A percentile compares a stretch with the other conserved stretches of the same genome.
phyloP scores from a whole-genome alignment of 2,797 vertebrate species.

The Spheniscus humboldti region DNA sequence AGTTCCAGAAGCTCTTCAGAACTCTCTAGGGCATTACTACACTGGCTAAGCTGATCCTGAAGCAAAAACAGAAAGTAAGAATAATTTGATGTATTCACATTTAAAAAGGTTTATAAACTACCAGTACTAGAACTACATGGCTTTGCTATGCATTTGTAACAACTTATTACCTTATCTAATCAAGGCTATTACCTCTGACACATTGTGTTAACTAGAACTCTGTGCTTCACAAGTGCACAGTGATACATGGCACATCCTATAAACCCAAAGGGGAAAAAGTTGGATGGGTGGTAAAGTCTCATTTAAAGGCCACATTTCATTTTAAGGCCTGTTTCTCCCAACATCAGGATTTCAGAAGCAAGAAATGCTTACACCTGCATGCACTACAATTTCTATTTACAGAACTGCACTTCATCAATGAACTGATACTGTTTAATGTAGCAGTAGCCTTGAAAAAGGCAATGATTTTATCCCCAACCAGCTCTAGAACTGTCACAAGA shows the following conservation, averaged over 20 bases:
- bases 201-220: neutral
- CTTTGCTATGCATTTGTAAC: neutral
- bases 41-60: constrained; percentile 83
- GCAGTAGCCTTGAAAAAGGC: neutral
- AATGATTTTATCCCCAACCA: neutral
- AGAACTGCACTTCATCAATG: neutral
- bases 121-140: neutral
- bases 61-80: neutral
- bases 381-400: neutral
- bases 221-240: neutral
- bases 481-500: neutral
- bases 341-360: neutral
- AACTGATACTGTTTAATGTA: neutral
- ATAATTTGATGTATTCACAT: neutral
- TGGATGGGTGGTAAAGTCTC: neutral
- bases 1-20: constrained; percentile 85
- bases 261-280: neutral
- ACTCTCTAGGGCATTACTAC: constrained; percentile 80
- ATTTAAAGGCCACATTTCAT: neutral
- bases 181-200: neutral
- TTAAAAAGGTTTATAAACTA: neutral
- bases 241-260: neutral
- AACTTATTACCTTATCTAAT: neutral
- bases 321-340: neutral
- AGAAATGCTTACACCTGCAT: neutral